Evolutionary conservation across 2,888 invertebrate genomes (phyloP), one percentile per base, ranked within the genome.

Genomic region (Mayetiola destructor): DNA sequence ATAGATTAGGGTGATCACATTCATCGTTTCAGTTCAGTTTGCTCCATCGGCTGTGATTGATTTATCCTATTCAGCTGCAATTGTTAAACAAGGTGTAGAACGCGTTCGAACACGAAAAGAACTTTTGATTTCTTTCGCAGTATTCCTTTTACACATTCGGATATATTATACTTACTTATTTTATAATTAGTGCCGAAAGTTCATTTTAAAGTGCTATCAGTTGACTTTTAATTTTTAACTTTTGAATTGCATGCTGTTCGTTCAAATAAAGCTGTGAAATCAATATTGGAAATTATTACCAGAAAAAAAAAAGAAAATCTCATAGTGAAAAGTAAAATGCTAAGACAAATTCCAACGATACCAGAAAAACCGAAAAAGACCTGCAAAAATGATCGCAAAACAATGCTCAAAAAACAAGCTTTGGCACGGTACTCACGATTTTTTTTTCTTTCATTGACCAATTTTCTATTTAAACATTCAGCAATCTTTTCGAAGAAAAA

Each of bases 311-410:
- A 32, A 32, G 12, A 32, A 32, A 32, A 32, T 32, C 32, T 32
- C 32, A 32, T n/a, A n/a, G n/a, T n/a, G n/a, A n/a, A n/a, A n/a
- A n/a, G n/a, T 16, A 48, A 27, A 27, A 48, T 48, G 48, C 27
- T 48, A 16, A 27, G 27, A 48, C 48, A 48, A 48, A 48, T 48
- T n/a, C 48, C 48, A 3, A 48, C 48, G 27, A 16, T 48, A 27
- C 48, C 48, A 27, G 27, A 48, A 48, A 23, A 48, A 48, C 64
- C 65, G 55, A 70, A 71, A 61, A 61, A 64, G 59, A 69, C 70
- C 30, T 69, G 71, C 61, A 72, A 72, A 66, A 72, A 72, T 64
- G 72, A 72, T 64, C 67, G 72, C 42, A 72, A 71, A 63, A 64
- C 69, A 21, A 67, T 67, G 62, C 65, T 72, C 61, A 71, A 72